These are phyloP conservation scores for Cygnus buccinator DNA, from an alignment of 2,113 vertebrate species.

Conservation along the genomic window DNA sequence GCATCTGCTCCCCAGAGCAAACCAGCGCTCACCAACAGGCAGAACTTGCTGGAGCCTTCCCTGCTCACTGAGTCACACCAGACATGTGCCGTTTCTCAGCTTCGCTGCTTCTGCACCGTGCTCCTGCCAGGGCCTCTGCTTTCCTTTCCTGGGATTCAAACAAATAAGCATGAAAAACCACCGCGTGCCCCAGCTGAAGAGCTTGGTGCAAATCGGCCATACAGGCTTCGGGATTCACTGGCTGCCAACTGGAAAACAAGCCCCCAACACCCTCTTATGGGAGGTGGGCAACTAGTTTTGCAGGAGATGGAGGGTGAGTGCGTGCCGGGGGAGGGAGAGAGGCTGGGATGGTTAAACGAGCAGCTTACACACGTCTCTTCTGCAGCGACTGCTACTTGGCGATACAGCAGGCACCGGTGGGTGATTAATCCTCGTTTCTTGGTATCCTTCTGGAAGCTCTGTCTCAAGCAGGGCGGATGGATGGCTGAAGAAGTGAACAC, in stretches of 20 bases:
- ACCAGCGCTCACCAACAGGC: not conserved
- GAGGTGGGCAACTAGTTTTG: not conserved
- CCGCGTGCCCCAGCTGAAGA: not conserved
- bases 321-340: not conserved
- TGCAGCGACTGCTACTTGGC: not conserved
- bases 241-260: not conserved
- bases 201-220: not conserved
- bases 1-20: not conserved
- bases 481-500: not conserved
- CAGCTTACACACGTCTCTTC: not conserved
- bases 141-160: not conserved
- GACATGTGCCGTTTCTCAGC: fast-evolving
- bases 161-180: not conserved
- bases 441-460: not conserved
- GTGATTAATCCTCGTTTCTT: conserved; percentile 30
- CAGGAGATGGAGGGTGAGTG: not conserved
- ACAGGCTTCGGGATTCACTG: not conserved
- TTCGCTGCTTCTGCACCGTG: not conserved
- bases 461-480: not conserved
- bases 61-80: not conserved
- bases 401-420: not conserved
- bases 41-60: not conserved
- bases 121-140: not conserved
- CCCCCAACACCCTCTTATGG: not conserved
- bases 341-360: not conserved